Percentiles rank a stretch among this genome's conserved stretches.
Conservation (phyloP, 1,140 invertebrate species). For the Grapholita molesta region DNA sequence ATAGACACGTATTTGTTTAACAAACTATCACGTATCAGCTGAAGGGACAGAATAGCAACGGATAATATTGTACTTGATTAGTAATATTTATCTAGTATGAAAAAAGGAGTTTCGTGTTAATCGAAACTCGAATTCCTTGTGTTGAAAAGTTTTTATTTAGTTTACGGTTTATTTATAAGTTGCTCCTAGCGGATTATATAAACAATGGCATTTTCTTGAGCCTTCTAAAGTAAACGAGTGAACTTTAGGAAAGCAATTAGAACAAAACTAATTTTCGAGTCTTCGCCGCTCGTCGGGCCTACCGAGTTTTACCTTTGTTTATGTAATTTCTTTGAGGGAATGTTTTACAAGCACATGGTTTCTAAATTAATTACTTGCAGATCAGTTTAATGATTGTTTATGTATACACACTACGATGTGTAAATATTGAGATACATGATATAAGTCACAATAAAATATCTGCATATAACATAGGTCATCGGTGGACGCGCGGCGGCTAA, state of each 20-base stretch:
- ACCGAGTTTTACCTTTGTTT: slow-evolving; percentile 39
- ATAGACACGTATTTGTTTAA: too few species aligned
- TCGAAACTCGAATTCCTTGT: neutral
- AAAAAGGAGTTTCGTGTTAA: too few species aligned
- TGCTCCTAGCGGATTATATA: neutral
- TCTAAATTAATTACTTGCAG: neutral
- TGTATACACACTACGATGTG: too few species aligned
- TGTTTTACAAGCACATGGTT: neutral
- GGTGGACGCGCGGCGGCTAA: too few species aligned
- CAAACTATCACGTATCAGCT: too few species aligned
- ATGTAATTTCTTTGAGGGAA: neutral
- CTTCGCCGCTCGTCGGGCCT: slow-evolving; percentile 33
- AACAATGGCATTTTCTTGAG: slow-evolving; percentile 22
- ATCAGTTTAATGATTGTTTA: neutral
- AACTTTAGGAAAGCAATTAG: slow-evolving; percentile 58
- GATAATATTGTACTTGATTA: too few species aligned
- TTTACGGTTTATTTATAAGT: neutral
- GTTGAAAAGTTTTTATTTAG: neutral
- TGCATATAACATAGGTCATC: too few species aligned
- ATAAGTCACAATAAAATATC: too few species aligned
- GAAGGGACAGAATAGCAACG: too few species aligned
- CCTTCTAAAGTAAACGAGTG: slow-evolving; percentile 38
- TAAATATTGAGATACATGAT: too few species aligned
- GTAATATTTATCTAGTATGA: too few species aligned
- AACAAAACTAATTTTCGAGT: slow-evolving; percentile 54